Conservation (phyloP, 1,140 invertebrate species). For the Drosophila busckii region DNA sequence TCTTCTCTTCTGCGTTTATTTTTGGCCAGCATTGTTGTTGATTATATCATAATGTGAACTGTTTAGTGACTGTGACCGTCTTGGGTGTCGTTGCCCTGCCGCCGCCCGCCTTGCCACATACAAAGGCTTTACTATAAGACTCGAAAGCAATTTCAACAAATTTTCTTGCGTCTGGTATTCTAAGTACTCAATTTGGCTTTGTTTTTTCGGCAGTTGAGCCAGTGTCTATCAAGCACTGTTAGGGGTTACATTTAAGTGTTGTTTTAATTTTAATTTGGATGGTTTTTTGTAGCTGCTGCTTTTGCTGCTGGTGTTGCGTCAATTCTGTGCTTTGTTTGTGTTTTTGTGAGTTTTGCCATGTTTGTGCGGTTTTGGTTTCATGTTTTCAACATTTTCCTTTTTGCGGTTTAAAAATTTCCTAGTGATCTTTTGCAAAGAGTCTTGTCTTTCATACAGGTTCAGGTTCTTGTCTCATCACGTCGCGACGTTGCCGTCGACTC, state of each 20-base stretch:
- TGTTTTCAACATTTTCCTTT: conserved; percentile 69
- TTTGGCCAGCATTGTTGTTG: conserved; percentile 46
- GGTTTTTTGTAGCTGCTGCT: conserved; percentile 6
- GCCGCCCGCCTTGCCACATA: conserved; percentile 10
- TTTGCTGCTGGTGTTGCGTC: conserved; percentile 9
- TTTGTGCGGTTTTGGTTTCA: conserved; percentile 44
- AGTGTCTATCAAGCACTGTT: conserved; percentile 54
- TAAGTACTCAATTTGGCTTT: conserved; percentile 17
- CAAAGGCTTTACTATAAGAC: conserved; percentile 2
- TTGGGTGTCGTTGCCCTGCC: conserved; percentile 35
- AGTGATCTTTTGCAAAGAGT: conserved; percentile 45
- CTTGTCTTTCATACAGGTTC: conserved; percentile 70
- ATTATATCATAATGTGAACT: conserved; percentile 68
- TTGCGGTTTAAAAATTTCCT: conserved; percentile 72
- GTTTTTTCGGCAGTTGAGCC: conserved; percentile 30
- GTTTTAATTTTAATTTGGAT: conserved; percentile 58
- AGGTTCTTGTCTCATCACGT: conserved; percentile 35
- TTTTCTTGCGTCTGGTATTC: conserved; percentile 12
- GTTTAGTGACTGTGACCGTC: conserved; percentile 70
- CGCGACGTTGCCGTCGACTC: conserved; percentile 25
- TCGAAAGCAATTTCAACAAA: not conserved
- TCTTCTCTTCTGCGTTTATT: not conserved
- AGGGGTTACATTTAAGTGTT: conserved; percentile 61
- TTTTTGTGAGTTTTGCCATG: too few relatives aligned
- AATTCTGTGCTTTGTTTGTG: too few relatives aligned